Percentiles rank a stretch among this genome's conserved stretches.
Evolutionary conservation across 2,797 vertebrate genomes (phyloP).

Genomic region (Acipenser ruthenus): DNA sequence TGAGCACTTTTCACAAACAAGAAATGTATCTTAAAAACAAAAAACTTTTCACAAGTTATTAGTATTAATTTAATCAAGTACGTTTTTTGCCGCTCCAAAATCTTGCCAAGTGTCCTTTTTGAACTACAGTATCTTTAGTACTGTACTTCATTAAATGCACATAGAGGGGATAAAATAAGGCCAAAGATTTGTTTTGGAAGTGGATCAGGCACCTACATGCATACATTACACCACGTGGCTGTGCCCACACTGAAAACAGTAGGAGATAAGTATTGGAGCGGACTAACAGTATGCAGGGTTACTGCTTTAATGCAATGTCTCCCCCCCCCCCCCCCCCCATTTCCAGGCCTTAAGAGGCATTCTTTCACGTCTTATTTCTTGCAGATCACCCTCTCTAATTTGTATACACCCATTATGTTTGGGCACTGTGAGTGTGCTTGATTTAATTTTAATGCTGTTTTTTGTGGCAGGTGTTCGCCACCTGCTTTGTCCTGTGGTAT

Average conservation of each 20-base stretch:
- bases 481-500: background rate
- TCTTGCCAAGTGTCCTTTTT: too few relatives aligned
- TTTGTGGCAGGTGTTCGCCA: background rate
- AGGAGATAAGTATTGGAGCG: background rate
- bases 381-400: background rate
- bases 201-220: background rate
- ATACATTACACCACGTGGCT: background rate
- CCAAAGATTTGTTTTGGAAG: background rate
- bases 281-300: background rate
- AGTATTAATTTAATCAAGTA: too few relatives aligned
- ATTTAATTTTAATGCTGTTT: background rate
- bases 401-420: background rate
- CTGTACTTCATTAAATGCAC: conserved; percentile 6
- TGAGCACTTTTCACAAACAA: too few relatives aligned
- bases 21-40: too few relatives aligned
- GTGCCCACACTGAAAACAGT: background rate
- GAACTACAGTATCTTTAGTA: too few relatives aligned
- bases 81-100: too few relatives aligned
- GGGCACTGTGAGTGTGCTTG: background rate
- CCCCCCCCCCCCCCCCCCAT: too few relatives aligned
- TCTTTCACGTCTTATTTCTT: background rate
- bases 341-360: background rate
- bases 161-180: background rate
- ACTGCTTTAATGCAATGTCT: background rate
- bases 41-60: too few relatives aligned